These are phyloP conservation scores for Brevimyrus niger DNA, from an alignment of 2,113 vertebrate species.

Conservation along the genomic window DNA sequence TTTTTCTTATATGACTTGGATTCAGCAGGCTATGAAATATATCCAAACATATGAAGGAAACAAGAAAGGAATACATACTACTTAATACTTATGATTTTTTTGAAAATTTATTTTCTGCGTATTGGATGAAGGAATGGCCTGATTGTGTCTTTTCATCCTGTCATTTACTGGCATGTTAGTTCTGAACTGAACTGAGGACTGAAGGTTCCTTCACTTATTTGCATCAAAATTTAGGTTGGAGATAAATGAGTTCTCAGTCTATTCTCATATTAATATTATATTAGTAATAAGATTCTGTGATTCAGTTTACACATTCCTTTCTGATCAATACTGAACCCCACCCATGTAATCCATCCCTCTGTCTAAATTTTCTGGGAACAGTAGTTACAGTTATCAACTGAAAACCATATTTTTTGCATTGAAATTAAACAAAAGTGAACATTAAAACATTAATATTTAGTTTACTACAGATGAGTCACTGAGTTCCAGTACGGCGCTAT, in stretches of 20 bases:
- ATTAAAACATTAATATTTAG: background rate
- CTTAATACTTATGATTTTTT: background rate
- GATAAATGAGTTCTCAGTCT: background rate
- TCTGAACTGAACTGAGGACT: background rate
- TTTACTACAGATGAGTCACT: too few relatives aligned
- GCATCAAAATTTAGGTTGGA: background rate
- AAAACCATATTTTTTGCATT: background rate
- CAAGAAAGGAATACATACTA: background rate
- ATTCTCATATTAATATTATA: background rate
- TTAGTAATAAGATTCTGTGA: background rate
- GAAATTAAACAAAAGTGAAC: background rate
- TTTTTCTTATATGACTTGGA: background rate
- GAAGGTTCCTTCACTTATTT: background rate
- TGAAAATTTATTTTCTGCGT: too few relatives aligned
- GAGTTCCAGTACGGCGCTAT: too few relatives aligned
- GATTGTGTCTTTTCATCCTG: background rate
- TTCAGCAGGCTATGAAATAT: background rate
- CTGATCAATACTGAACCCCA: background rate
- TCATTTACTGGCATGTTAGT: background rate
- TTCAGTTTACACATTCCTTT: background rate
- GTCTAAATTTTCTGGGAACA: background rate
- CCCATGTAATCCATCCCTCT: background rate
- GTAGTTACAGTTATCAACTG: background rate
- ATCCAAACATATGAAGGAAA: background rate
- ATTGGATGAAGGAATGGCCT: background rate